phyloP scores from a whole-genome alignment of 1,140 invertebrate species.

The Teleogryllus occipitalis region DNA sequence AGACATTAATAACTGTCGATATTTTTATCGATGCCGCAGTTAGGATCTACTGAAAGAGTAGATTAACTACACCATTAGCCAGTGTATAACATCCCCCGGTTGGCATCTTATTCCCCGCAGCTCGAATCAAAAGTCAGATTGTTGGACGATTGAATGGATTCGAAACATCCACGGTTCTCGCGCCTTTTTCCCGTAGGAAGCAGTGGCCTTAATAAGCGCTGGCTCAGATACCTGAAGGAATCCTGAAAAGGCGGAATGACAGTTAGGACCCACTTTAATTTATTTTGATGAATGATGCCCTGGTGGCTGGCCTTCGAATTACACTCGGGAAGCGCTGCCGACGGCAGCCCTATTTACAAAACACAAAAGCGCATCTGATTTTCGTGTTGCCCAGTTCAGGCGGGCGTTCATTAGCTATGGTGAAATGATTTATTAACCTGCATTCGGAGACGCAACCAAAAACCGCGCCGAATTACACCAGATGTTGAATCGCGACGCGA shows the following conservation, averaged over 20 bases:
- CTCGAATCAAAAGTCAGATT: not conserved
- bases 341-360: not conserved
- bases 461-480: not conserved
- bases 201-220: not conserved
- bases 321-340: not conserved
- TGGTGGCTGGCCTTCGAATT: not conserved
- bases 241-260: not conserved
- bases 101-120: not conserved
- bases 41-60: not conserved
- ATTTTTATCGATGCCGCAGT: not conserved
- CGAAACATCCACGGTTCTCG: not conserved
- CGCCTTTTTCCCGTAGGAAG: not conserved
- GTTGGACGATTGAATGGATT: not conserved
- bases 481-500: not conserved
- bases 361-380: not conserved
- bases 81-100: not conserved
- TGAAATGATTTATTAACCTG: not conserved
- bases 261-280: not conserved
- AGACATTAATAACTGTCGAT: not conserved
- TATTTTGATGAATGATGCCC: not conserved
- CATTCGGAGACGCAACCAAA: not conserved
- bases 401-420: too few species aligned
- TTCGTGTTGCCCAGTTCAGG: not conserved
- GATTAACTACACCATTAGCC: not conserved
- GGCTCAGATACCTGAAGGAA: not conserved